Conservation (phyloP, 2,888 invertebrate genomes). For the Mimachlamys varia region DNA sequence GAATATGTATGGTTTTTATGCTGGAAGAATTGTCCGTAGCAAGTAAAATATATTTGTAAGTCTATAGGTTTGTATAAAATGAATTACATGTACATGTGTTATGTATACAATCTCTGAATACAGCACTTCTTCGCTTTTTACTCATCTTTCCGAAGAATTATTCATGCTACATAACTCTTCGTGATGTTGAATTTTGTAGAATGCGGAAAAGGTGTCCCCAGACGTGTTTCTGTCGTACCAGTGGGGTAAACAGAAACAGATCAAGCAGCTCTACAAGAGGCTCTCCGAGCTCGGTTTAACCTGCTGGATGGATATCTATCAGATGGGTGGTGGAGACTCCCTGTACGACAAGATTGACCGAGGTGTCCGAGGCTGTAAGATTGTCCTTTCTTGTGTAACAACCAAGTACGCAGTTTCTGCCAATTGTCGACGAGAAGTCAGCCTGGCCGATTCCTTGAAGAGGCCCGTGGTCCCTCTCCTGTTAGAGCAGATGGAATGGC, state of each 20-base stretch:
- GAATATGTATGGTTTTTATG: no score
- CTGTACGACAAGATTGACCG: constrained; percentile 79
- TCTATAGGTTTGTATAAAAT: no score
- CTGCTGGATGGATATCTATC: constrained; percentile 79
- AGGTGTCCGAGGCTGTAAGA: constrained; percentile 73
- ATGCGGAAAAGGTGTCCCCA: constrained; percentile 53
- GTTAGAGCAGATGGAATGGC: constrained; percentile 77
- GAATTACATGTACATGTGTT: no score
- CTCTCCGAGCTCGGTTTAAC: constrained; percentile 71
- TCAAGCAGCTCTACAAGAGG: constrained; percentile 71
- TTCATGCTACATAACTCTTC: no score
- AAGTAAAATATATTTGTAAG: no score
- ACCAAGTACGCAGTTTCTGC: constrained; percentile 77
- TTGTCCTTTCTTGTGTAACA: constrained; percentile 77
- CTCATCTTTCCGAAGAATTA: no score
- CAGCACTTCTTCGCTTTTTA: no score
- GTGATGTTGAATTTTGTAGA: background rate
- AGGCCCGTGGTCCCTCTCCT: constrained; percentile 78
- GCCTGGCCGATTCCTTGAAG: constrained; percentile 77
- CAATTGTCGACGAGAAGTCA: constrained; percentile 79
- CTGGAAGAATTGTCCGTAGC: no score
- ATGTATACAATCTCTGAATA: no score
- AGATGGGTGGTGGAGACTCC: constrained; percentile 80
- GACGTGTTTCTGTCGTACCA: constrained; percentile 79
- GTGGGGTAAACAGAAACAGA: constrained; percentile 78